Conservation (phyloP, 2,888 invertebrate species). For the Cheilosia scutellata region DNA sequence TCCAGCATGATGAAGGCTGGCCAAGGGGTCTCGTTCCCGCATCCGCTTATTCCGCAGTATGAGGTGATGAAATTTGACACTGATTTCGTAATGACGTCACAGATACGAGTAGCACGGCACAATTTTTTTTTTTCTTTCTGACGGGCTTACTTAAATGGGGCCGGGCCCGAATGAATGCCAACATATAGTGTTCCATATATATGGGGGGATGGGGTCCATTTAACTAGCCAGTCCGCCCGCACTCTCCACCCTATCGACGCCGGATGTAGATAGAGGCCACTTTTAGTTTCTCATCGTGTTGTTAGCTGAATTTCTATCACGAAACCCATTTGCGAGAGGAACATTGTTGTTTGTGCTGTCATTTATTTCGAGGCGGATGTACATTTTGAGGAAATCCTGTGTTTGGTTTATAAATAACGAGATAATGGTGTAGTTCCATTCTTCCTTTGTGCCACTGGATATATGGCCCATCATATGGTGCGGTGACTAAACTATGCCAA, state of each 20-base stretch:
- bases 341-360: slow-evolving; percentile 66
- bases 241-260: neutral
- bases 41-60: slow-evolving; percentile 41
- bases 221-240: neutral
- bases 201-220: slow-evolving; percentile 10
- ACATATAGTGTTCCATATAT: neutral
- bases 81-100: slow-evolving; percentile 63
- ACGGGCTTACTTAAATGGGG: slow-evolving; percentile 54
- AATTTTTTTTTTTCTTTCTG: slow-evolving; percentile 14
- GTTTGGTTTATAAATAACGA: slow-evolving; percentile 66
- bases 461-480: too few species aligned
- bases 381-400: slow-evolving; percentile 68
- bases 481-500: neutral
- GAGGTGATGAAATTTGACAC: slow-evolving; percentile 70
- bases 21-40: slow-evolving; percentile 4
- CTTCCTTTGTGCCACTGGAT: neutral
- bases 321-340: slow-evolving; percentile 58
- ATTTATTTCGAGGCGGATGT: slow-evolving; percentile 68
- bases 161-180: slow-evolving; percentile 17
- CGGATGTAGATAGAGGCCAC: slow-evolving; percentile 61
- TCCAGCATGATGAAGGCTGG: too few species aligned
- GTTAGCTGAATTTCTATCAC: slow-evolving; percentile 56
- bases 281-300: slow-evolving; percentile 53
- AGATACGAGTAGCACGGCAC: slow-evolving; percentile 32
- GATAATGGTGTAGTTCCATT: slow-evolving; percentile 54